These are phyloP conservation scores for Pseudorasbora parva DNA, from an alignment of 2,113 vertebrate species.

Conservation along the genomic window DNA sequence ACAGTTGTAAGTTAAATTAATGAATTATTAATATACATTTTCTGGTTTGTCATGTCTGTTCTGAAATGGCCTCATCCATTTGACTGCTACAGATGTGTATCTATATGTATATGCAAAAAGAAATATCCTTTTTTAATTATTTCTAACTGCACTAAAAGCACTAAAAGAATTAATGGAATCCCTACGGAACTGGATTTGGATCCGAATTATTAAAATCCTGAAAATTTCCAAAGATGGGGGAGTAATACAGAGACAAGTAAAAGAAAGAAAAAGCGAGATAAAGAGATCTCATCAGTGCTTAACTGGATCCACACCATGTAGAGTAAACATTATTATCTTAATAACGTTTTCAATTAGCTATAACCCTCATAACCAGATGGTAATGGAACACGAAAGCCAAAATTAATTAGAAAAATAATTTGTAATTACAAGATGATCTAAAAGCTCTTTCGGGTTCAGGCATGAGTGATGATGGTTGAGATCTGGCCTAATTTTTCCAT, in stretches of 20 bases:
- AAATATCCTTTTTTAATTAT: not conserved
- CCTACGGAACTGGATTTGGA: not conserved
- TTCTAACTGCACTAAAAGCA: not conserved
- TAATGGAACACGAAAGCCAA: constrained; percentile 70
- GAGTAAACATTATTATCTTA: constrained; percentile 74
- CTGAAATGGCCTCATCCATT: not conserved
- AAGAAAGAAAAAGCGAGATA: constrained; percentile 54
- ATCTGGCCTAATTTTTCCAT: constrained; percentile 56
- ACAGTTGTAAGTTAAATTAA: not conserved
- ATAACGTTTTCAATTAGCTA: constrained; percentile 74
- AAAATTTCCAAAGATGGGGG: constrained; percentile 46
- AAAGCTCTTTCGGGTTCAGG: constrained; percentile 60
- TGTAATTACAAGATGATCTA: constrained; percentile 67
- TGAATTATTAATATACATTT: not conserved
- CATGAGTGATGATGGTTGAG: constrained; percentile 58
- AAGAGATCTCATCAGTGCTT: constrained; percentile 54
- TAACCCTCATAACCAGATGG: constrained; percentile 73
- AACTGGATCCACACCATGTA: constrained; percentile 63
- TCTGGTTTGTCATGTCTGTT: not conserved
- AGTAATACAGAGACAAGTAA: constrained; percentile 23
- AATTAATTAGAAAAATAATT: constrained; percentile 70
- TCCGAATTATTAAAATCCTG: not conserved
- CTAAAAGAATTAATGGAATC: not conserved
- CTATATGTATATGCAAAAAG: not conserved
- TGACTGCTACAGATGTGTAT: not conserved